Base-by-base conservation (phyloP, 1,140 invertebrate species). In the Cylas formicarius region DNA sequence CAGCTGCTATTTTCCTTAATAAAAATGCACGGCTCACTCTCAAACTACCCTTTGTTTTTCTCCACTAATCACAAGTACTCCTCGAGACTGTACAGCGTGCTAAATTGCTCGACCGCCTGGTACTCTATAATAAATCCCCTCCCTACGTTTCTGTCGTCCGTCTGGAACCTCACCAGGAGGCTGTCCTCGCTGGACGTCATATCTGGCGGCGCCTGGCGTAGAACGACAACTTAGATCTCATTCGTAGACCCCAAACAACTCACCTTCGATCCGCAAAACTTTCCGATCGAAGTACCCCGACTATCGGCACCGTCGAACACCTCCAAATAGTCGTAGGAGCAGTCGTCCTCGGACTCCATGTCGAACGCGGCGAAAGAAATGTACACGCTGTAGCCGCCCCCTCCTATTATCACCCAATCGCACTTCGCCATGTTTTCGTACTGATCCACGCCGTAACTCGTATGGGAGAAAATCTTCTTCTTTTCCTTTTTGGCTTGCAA, bases 281-380 rank as follows among this genome's bases (percentile, higher is more conserved):
- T 80, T 17, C 88, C 90, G 53, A 88, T 83, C 44, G 79, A 78
- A 1, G 76, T 74, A 9, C 80, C 79, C 2, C 7, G 24, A 24
- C 84, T 84, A 56, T 93, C 87, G 49, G 84, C 71, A 0, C 91
- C 90, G 20, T 87, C 86, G 61, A 82, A 89, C 2, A 97, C 79
- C 65, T 95, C 89, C 0, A 97, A 87, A 58, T 81, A 92, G 66
- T 97, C 94, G 60, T 95, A 97, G 28, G 78, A 79, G 60, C 94
- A 97, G 54, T 91, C 85, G 27, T 78, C 76, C 65, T 95, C 91
- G 24, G 88, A 84, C 65, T 97, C 94, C 24, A 97, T 65, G 58
- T 95, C 86, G 61, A 97, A 97, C 1, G 84, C 83, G 8, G 88
- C 69, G 69, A 97, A 97, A 31, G 81, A 80, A 3, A 97, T 69